A percentile compares a stretch with the other conserved stretches of the same genome.
Conservation (phyloP, 37 sponge, comb jelly and placozoan species). For the Beroe forskalii region DNA sequence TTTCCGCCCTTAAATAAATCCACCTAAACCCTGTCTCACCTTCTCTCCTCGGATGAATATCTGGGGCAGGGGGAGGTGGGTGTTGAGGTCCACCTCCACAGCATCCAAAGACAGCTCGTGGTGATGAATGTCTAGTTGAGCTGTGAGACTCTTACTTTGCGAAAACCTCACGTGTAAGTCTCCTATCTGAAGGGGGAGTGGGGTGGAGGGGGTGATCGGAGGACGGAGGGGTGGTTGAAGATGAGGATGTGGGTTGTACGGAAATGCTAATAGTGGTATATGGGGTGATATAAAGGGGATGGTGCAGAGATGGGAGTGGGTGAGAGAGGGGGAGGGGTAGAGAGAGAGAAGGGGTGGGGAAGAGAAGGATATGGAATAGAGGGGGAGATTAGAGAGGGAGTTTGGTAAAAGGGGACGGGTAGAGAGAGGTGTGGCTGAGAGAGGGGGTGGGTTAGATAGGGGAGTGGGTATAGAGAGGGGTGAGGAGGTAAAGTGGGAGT, state of each 20-base stretch:
- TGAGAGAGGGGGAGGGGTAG: background rate
- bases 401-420: too few relatives aligned
- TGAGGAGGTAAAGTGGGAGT: too few relatives aligned
- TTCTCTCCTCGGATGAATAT: constrained; percentile 19
- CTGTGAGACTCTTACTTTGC: background rate
- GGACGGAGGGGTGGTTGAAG: too few relatives aligned
- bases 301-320: too few relatives aligned
- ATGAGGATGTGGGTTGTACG: background rate
- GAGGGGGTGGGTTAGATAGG: too few relatives aligned
- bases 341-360: background rate
- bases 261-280: background rate
- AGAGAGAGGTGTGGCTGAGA: too few relatives aligned
- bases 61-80: constrained; percentile 44
- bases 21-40: too few relatives aligned
- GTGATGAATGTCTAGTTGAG: constrained; percentile 29
- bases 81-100: background rate
- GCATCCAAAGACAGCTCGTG: constrained; percentile 34
- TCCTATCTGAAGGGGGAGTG: background rate
- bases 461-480: too few relatives aligned
- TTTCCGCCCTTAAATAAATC: too few relatives aligned
- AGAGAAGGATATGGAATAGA: too few relatives aligned
- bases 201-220: background rate
- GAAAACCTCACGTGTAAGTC: constrained; percentile 1
- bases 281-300: too few relatives aligned
- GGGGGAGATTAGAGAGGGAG: too few relatives aligned